Percentiles rank a stretch among this genome's conserved stretches.
Conservation (phyloP, 1,140 invertebrate species). For the Anastrepha ludens region DNA sequence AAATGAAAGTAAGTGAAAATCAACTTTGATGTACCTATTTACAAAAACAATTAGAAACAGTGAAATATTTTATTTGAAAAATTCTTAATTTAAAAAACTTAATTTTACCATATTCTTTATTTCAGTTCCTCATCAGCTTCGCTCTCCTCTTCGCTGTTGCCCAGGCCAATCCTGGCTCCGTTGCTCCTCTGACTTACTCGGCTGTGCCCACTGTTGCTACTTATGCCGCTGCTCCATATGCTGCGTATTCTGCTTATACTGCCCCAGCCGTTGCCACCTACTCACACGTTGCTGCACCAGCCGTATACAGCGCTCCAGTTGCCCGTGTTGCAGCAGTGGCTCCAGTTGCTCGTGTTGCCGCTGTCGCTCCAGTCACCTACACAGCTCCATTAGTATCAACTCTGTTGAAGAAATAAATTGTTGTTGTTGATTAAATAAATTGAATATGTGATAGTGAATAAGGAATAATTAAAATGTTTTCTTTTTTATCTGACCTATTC, state of each 20-base stretch:
- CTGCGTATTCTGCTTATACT: conserved; percentile 20
- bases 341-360: background rate
- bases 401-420: conserved; percentile 49
- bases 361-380: background rate
- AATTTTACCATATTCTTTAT: no score
- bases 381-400: conserved; percentile 8
- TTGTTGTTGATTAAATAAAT: no score
- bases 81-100: no score
- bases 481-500: no score
- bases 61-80: no score
- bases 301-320: conserved; percentile 30
- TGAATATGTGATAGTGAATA: no score
- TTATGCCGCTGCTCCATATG: background rate
- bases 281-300: background rate
- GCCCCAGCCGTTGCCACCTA: conserved; percentile 13
- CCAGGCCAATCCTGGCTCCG: conserved; percentile 28
- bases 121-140: conserved; percentile 56
- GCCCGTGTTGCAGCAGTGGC: conserved; percentile 13
- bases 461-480: no score
- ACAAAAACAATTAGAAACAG: no score
- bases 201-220: conserved; percentile 31
- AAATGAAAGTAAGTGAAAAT: conserved; percentile 54
- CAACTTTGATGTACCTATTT: background rate
- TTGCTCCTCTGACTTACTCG: conserved; percentile 44
- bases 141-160: conserved; percentile 53